These are phyloP conservation scores for Dasyurus viverrinus DNA, from an alignment of 2,113 vertebrate genomes.

Conservation along the genomic window DNA sequence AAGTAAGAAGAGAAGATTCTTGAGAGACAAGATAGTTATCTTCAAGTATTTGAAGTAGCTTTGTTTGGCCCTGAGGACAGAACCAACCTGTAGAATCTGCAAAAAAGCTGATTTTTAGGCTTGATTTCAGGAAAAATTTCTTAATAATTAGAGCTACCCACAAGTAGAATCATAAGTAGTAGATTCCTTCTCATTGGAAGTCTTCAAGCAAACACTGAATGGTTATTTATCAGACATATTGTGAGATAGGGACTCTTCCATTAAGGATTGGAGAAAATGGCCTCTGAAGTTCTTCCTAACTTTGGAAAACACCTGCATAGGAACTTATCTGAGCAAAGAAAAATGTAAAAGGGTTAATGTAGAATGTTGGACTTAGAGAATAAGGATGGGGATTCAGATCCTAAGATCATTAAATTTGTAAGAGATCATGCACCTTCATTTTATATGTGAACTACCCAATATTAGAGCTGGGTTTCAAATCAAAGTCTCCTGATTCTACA, in stretches of 20 bases:
- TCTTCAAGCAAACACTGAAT: background rate
- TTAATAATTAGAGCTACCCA: background rate
- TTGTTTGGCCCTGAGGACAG: too few species aligned
- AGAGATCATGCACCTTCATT: background rate
- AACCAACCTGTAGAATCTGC: too few species aligned
- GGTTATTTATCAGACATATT: background rate
- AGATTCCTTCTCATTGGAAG: background rate
- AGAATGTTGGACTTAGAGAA: background rate
- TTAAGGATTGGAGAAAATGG: background rate
- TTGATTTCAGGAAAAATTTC: background rate
- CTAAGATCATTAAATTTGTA: background rate
- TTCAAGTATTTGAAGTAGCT: too few species aligned
- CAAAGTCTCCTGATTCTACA: background rate
- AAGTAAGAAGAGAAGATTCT: too few species aligned
- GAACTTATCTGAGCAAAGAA: background rate
- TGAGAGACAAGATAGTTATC: too few species aligned
- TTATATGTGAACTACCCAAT: background rate
- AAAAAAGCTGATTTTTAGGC: background rate
- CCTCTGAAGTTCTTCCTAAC: background rate
- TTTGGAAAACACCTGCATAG: background rate
- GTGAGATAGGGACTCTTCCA: background rate
- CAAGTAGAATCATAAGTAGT: background rate
- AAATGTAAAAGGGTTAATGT: background rate
- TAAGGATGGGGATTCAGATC: background rate
- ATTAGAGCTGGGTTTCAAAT: background rate